These are phyloP conservation scores for Clanis bilineata DNA, from an alignment of 2,888 invertebrate species.

Conservation along the genomic window DNA sequence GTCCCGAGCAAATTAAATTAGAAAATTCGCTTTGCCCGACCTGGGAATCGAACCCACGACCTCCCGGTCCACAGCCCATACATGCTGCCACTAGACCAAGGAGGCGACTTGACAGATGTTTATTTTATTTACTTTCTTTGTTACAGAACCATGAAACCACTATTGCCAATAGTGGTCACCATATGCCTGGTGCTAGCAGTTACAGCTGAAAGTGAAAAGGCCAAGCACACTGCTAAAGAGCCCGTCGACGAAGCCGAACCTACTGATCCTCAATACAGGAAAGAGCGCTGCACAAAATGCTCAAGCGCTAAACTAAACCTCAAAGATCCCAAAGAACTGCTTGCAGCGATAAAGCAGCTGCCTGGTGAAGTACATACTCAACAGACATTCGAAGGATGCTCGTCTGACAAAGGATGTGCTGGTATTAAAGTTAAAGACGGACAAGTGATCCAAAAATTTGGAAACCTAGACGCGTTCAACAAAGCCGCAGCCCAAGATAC, in stretches of 20 bases:
- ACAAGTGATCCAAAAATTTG: constrained; percentile 62
- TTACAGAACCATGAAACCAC: constrained; percentile 78
- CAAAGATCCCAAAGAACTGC: constrained; percentile 53
- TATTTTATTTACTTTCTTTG: constrained; percentile 43
- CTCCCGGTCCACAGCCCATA: no score
- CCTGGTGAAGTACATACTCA: constrained; percentile 70
- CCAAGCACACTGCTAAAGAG: constrained; percentile 54
- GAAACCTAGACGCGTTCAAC: constrained; percentile 64
- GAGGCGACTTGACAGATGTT: no score
- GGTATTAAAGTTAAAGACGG: constrained; percentile 76
- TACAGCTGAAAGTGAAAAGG: constrained; percentile 61
- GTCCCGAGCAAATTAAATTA: no score
- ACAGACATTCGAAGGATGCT: constrained; percentile 69
- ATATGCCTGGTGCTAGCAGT: constrained; percentile 58
- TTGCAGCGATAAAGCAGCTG: constrained; percentile 56
- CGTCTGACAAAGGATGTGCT: constrained; percentile 71
- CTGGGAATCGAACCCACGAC: no score
- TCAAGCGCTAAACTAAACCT: constrained; percentile 41
- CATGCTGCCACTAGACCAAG: no score
- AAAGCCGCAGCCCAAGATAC: constrained; percentile 54
- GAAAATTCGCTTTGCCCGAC: no score
- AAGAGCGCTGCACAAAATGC: constrained; percentile 65
- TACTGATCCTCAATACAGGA: constrained; percentile 52
- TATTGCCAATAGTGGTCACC: constrained; percentile 67
- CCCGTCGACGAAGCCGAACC: constrained; percentile 60